phyloP scores from a whole-genome alignment of 1,140 invertebrate species.

The Aphidius gifuensis region DNA sequence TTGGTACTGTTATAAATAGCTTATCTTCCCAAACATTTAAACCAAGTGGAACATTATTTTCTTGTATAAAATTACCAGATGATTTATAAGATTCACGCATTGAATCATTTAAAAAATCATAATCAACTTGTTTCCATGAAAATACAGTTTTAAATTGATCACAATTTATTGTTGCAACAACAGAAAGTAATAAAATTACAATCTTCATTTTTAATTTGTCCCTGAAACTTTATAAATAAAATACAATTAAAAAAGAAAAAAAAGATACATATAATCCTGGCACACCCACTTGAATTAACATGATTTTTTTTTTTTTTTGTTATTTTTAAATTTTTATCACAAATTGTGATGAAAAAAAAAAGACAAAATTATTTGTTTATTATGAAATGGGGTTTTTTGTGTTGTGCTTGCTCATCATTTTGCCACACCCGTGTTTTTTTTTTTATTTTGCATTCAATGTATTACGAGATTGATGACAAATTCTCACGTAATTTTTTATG shows the following conservation, averaged over 20 bases:
- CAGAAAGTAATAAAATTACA: conserved; percentile 27
- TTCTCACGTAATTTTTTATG: neutral
- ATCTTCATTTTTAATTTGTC: conserved; percentile 22
- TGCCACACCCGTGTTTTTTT: conserved; percentile 18
- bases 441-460: neutral
- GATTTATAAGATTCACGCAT: conserved; percentile 61
- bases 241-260: neutral
- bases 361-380: conserved; percentile 8
- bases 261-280: neutral
- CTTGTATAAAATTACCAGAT: conserved; percentile 62
- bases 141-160: conserved; percentile 58
- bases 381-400: conserved; percentile 7
- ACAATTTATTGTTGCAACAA: conserved; percentile 31
- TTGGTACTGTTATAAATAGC: conserved; percentile 73
- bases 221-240: conserved; percentile 16
- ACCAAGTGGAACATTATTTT: conserved; percentile 72
- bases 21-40: conserved; percentile 72
- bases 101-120: conserved; percentile 64
- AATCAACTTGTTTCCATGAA: conserved; percentile 67
- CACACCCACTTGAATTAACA: neutral
- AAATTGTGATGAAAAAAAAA: conserved; percentile 1
- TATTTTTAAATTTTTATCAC: conserved; percentile 5
- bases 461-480: neutral
- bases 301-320: conserved; percentile 2
- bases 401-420: conserved; percentile 15